Base-by-base conservation (phyloP, 2,113 vertebrate species). In the Acrocephalus arundinaceus region DNA sequence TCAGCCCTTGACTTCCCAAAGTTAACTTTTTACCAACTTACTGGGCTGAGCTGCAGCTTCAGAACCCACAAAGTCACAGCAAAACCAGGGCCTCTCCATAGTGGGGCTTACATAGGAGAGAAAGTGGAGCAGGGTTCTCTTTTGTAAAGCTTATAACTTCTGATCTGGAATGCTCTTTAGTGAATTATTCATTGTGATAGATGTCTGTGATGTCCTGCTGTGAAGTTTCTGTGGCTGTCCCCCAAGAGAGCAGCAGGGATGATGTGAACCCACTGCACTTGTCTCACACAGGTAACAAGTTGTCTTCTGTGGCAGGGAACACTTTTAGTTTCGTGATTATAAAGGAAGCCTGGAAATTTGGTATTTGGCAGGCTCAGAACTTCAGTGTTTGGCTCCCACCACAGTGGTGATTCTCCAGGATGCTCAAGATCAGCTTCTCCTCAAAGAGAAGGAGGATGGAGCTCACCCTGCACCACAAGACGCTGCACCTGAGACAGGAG, bases 1-100 rank as follows among this genome's bases (percentile, higher is more conserved):
- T 59, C 70, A 70, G 81, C 65, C 49, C 71, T 46, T 66, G 11
- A 4, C 16, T 63, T 71, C 22, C 12, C 17, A 10, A 57, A 78
- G 21, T 58, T 31, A 19, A 16, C 45, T 54, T 74, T 22, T 30
- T 24, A 15, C 39, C 25, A 2, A 4, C 15, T 35, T 35, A 2
- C 0, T 33, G 28, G 31, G 13, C 63, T 66, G 52, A 72, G 41
- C 57, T 67, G 49, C n/a, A 45, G 63, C 72, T 51, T 58, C 83
- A 93, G 49, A 35, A 27, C 22, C 20, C 17, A 10, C 2, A 2
- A 35, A 48, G 15, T 16, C 22, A 57, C 3, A 0, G 41, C 3
- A 3, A 81, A 84, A 23, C 33, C 0, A 6, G 41, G 37, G 23
- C n/a, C 24, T 4, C 7, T 4, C 22, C 27, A 45, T 7, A 39